phyloP scores from a whole-genome alignment of 2,113 vertebrate genomes.

The Chamaetylas fuelleborni region DNA sequence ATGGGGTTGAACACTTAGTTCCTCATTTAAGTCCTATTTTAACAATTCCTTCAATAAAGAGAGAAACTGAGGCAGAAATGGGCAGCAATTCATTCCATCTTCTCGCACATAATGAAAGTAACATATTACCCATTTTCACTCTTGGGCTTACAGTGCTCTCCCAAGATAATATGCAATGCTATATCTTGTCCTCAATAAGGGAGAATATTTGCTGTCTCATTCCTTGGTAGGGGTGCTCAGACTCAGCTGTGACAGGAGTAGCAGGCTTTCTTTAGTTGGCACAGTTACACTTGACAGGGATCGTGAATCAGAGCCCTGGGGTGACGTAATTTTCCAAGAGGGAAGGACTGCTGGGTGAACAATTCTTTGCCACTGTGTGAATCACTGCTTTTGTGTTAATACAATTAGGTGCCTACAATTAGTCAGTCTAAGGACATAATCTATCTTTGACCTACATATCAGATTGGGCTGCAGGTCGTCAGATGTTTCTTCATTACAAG shows the following conservation, averaged over 20 bases:
- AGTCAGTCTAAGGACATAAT: conserved; percentile 11
- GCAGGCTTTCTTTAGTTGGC: neutral
- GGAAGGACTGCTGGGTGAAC: conserved; percentile 7
- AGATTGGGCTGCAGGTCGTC: conserved; percentile 21
- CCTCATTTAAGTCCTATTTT: neutral
- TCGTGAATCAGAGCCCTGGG: conserved; percentile 3
- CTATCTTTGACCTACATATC: conserved; percentile 14
- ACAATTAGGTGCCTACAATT: conserved; percentile 34
- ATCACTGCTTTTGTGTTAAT: conserved; percentile 41
- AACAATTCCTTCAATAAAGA: neutral
- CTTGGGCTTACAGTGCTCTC: neutral
- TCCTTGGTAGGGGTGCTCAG: neutral
- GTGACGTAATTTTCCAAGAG: conserved; percentile 12
- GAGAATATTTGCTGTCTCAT: conserved; percentile 10
- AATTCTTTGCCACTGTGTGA: neutral
- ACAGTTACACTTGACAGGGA: conserved; percentile 5
- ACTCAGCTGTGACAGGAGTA: neutral
- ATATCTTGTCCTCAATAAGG: neutral
- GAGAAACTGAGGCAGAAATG: neutral
- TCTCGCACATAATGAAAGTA: neutral
- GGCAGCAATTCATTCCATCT: neutral
- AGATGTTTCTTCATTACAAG: neutral
- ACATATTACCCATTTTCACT: neutral
- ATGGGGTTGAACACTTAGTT: neutral
- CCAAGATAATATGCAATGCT: neutral